A percentile compares a stretch with the other conserved stretches of the same genome.
Conservation (phyloP, 2,888 invertebrate species). For the Cheilosia scutellata region DNA sequence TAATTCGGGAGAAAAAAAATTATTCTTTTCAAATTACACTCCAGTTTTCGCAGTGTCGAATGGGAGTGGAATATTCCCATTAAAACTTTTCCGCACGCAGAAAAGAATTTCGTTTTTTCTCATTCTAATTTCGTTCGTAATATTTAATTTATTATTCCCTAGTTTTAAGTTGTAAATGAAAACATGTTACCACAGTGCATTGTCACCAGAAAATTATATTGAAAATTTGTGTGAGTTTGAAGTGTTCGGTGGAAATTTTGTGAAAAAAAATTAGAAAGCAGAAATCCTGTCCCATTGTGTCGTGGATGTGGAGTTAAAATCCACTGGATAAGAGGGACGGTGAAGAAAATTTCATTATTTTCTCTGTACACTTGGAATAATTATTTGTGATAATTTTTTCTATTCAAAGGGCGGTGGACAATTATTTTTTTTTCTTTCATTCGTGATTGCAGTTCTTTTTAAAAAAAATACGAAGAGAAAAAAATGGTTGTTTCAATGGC, state of each 20-base stretch:
- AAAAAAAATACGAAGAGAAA: conserved; percentile 59
- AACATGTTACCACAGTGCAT: conserved; percentile 42
- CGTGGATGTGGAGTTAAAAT: not conserved
- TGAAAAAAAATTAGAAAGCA: conserved; percentile 53
- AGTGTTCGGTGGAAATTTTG: conserved; percentile 56
- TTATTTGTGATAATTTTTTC: conserved; percentile 34
- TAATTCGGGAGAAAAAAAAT: conserved; percentile 47
- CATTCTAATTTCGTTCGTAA: conserved; percentile 48
- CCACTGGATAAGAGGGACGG: conserved; percentile 6
- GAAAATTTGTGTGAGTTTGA: conserved; percentile 36
- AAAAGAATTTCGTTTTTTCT: conserved; percentile 31
- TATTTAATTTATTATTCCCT: conserved; percentile 56
- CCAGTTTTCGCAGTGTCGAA: conserved; percentile 67
- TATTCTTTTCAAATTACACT: conserved; percentile 39
- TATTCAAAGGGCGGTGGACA: conserved; percentile 42
- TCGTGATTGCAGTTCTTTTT: conserved; percentile 55
- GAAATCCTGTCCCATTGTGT: conserved; percentile 41
- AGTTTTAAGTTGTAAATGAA: conserved; percentile 59
- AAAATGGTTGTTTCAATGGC: conserved; percentile 60
- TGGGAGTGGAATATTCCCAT: conserved; percentile 56
- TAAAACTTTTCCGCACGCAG: conserved; percentile 46
- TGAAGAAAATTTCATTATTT: conserved; percentile 33
- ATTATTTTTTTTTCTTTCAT: conserved; percentile 24
- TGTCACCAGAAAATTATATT: conserved; percentile 35
- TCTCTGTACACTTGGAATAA: conserved; percentile 26